Conservation (phyloP, 2,888 invertebrate genomes). For the Dromius quadrimaculatus region DNA sequence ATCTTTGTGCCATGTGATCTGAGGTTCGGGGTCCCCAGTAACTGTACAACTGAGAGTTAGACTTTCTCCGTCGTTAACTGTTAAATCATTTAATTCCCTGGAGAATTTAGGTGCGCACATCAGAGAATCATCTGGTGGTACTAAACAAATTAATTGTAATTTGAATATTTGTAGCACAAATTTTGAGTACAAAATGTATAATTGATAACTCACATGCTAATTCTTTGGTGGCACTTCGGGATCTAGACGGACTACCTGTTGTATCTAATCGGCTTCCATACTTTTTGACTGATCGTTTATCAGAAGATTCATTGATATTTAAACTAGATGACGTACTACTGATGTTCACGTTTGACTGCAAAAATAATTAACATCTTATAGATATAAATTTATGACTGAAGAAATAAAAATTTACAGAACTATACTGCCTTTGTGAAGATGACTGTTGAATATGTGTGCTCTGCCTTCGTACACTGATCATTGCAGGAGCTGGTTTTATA, state of each 20-base stretch:
- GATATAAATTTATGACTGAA: not conserved
- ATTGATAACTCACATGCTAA: constrained; percentile 75
- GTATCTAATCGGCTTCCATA: constrained; percentile 79
- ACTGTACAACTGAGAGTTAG: constrained; percentile 86
- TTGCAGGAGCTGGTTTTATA: constrained; percentile 82
- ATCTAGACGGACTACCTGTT: constrained; percentile 86
- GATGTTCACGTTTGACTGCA: constrained; percentile 34
- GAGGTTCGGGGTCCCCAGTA: constrained; percentile 92
- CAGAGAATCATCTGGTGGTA: constrained; percentile 86
- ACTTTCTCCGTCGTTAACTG: constrained; percentile 89
- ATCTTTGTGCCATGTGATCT: constrained; percentile 90
- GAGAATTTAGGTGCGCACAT: constrained; percentile 91
- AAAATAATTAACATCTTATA: not conserved
- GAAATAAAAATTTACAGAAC: constrained; percentile 31
- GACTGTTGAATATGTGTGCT: constrained; percentile 57
- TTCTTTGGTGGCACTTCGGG: constrained; percentile 91
- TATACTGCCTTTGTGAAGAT: constrained; percentile 61
- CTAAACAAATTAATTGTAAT: constrained; percentile 66
- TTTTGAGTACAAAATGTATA: not conserved
- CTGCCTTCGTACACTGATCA: constrained; percentile 68
- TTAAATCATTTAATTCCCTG: constrained; percentile 79
- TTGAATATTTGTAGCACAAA: constrained; percentile 1
- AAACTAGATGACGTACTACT: constrained; percentile 63
- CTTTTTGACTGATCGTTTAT: constrained; percentile 71
- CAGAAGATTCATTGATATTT: constrained; percentile 65